Evolutionary conservation across 92 coral and sea anemone genomes (phyloP).

Genomic region (Ricordea florida): DNA sequence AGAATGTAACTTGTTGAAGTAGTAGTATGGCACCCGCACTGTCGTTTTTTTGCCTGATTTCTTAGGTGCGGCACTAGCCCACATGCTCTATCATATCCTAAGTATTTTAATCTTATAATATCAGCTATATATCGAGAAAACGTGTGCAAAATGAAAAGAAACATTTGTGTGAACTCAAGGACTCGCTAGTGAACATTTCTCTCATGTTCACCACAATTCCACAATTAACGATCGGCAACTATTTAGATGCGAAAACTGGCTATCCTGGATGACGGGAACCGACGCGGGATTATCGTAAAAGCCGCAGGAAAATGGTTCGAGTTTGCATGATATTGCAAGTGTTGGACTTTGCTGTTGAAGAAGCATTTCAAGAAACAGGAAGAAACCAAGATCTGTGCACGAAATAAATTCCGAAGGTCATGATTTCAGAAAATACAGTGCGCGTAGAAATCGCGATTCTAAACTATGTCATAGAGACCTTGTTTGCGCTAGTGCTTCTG

Average conservation of each 20-base stretch:
- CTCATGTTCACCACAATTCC: slow-evolving; percentile 68
- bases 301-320: slow-evolving; percentile 56
- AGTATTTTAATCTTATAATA: slow-evolving; percentile 23
- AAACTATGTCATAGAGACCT: slow-evolving; percentile 21
- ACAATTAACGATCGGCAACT: no score
- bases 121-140: slow-evolving; percentile 33
- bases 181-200: slow-evolving; percentile 73
- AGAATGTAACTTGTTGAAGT: slow-evolving; percentile 46
- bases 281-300: slow-evolving; percentile 36
- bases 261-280: slow-evolving; percentile 30
- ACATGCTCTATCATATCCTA: slow-evolving; percentile 73
- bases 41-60: slow-evolving; percentile 52
- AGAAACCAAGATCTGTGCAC: background rate
- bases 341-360: slow-evolving; percentile 26
- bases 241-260: slow-evolving; percentile 38
- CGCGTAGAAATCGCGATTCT: slow-evolving; percentile 2
- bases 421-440: slow-evolving; percentile 8
- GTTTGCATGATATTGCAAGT: slow-evolving; percentile 50
- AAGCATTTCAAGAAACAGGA: slow-evolving; percentile 4
- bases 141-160: slow-evolving; percentile 42
- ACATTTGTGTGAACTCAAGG: slow-evolving; percentile 50
- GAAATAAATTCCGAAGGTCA: background rate
- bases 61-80: slow-evolving; percentile 56
- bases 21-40: slow-evolving; percentile 58
- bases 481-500: slow-evolving; percentile 10